phyloP scores from a whole-genome alignment of 2,888 invertebrate species.

The Acleris holmiana region DNA sequence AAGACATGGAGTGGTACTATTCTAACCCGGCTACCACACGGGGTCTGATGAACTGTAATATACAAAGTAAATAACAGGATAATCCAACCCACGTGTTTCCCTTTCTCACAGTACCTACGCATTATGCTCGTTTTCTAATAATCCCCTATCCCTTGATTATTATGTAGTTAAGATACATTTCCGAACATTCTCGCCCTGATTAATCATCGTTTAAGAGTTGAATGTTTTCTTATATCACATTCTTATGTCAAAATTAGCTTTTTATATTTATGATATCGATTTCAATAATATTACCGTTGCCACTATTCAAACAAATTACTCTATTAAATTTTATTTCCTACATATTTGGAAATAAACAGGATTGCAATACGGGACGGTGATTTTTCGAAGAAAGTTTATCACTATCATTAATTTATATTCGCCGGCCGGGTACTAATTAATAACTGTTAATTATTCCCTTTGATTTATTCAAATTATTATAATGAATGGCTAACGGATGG shows the following conservation, averaged over 20 bases:
- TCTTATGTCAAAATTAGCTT: background rate
- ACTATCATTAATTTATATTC: slow-evolving; percentile 29
- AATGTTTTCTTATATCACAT: background rate
- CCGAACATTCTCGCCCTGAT: no score
- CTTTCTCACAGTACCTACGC: no score
- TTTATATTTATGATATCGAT: background rate
- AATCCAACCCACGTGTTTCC: no score
- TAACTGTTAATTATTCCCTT: slow-evolving; percentile 40
- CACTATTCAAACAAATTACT: slow-evolving; percentile 31
- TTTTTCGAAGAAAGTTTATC: slow-evolving; percentile 25
- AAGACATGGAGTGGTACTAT: no score
- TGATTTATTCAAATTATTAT: slow-evolving; percentile 47
- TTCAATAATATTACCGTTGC: slow-evolving; percentile 26
- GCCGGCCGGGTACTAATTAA: slow-evolving; percentile 36
- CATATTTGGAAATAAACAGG: slow-evolving; percentile 14
- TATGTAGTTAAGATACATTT: no score
- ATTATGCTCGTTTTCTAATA: no score
- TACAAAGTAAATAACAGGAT: no score
- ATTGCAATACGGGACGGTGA: background rate
- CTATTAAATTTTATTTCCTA: slow-evolving; percentile 31
- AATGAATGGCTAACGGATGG: slow-evolving; percentile 51
- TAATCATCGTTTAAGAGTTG: no score
- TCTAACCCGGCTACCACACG: no score
- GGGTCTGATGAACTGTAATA: no score
- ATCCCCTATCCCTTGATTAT: no score